Evolutionary conservation across 1,140 invertebrate species (phyloP).

Genomic region (Lepeophtheirus salmonis): DNA sequence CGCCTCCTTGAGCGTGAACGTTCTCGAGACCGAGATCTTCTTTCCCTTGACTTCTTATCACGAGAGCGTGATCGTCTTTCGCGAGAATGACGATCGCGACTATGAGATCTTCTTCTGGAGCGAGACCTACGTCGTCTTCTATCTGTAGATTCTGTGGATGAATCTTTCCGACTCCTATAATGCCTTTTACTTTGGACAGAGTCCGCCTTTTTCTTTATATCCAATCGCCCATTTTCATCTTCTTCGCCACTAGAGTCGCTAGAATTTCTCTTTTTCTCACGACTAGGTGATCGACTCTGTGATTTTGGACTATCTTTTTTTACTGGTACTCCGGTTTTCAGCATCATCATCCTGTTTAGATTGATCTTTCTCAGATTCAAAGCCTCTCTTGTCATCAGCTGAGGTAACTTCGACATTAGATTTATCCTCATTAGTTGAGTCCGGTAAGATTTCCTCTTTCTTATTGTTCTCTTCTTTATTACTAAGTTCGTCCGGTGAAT

Average conservation of each 20-base stretch:
- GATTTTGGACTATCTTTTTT: no score
- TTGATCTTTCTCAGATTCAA: no score
- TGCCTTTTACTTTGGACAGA: background rate
- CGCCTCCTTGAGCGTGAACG: no score
- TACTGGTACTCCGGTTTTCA: no score
- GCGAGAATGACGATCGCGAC: no score
- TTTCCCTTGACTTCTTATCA: no score
- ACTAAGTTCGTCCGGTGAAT: conserved; percentile 19
- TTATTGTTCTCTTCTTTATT: conserved; percentile 26
- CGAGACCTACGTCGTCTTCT: background rate
- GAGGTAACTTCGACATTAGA: no score
- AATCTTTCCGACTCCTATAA: background rate
- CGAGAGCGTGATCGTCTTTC: background rate
- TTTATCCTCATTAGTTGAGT: background rate
- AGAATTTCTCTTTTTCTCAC: background rate
- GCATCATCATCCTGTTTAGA: no score
- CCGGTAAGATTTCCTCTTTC: background rate
- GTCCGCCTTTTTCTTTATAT: background rate
- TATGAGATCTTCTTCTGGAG: background rate
- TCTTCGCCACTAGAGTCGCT: background rate
- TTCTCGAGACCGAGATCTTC: background rate
- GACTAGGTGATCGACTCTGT: background rate
- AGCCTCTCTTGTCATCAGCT: background rate
- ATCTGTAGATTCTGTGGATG: background rate
- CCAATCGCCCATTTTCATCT: background rate